Base-by-base conservation (phyloP, 2,113 vertebrate genomes). In the Gopherus flavomarginatus region DNA sequence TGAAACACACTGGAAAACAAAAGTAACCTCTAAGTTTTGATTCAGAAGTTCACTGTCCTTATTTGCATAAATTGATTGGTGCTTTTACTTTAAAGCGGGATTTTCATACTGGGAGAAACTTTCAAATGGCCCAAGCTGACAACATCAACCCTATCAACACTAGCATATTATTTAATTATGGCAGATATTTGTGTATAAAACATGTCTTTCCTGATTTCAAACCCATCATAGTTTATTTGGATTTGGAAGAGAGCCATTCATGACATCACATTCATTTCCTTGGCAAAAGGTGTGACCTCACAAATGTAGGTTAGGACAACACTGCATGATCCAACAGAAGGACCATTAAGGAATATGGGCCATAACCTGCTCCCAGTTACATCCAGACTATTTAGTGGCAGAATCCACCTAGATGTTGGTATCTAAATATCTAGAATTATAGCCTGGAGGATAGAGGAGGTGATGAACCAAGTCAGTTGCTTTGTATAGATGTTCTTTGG, bases 101-200 rank as follows among this genome's bases (percentile, higher is more conserved):
- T 77, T 79, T 93, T 0, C 29, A 75, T 0, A 1, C 42, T 52
- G 86, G 29, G 31, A 81, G 35, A 86, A 13, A 65, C 10, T 47
- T 92, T 86, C 8, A 84, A 86, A 83, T 56, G 90, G 87, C 90
- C 90, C 5, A 85, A 85, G 13, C 77, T 90, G 79, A 85, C 92
- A 93, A 79, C 53, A 80, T 62, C 62, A n/a, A 31, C 14, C 59
- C 59, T 31, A 29, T 62, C 59, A 62, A 75, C 38, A 27, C 1
- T 62, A 52, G 11, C 3, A 22, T 6, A 69, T 53, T 16, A 69
- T 42, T 38, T 85, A 31, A 57, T 91, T 78, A 72, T 35, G 17
- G 7, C 38, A 31, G 14, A 1, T 49, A 5, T 72, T 90, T 38
- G 2, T 13, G 6, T 29, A 31, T 79, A 85, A 0, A n/a, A 83